Evolutionary conservation across 2,888 invertebrate species (phyloP), one percentile per base, ranked within the genome.

Genomic region (Junonia oenone): DNA sequence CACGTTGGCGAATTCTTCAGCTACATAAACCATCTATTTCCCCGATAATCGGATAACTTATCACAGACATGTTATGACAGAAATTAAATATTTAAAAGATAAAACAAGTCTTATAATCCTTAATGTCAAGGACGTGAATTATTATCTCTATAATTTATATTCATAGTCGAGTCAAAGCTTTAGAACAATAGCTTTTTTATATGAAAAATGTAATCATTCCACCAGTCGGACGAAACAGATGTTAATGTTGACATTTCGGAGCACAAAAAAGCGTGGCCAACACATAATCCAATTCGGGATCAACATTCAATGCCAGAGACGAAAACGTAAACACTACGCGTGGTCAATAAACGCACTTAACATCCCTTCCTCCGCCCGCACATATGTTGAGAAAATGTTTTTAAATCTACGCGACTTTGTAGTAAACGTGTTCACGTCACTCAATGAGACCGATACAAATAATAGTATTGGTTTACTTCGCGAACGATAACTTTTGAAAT

Each of bases 261-360:
- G 66, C 71, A 73, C 66, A 47, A 73, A 43, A 71, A 74, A 73
- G 22, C 69, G 72, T 75, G 74, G 75, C 77, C 76, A 77, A 77
- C 73, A 68, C 74, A 56, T 71, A 76, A 79, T 81, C 78, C 83
- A 80, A 82, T 81, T 83, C 77, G 76, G 78, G 77, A 83, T 72
- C 76, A 73, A 76, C 78, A 77, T 76, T 74, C 81, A 81, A 79
- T 84, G 82, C 82, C 87, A 86, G 81, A 80, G 17, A 75, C 67
- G 67, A 76, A 78, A 86, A 87, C 79, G 79, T 86, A 88, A 88
- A 88, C 83, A 84, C 73, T 27, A 69, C 73, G 71, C 71, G 75
- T 78, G 75, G 75, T 80, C 79, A 81, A 83, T 75, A 77, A 79
- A 78, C 75, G 74, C 73, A 75, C 73, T 72, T 67, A 69, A 71